Percentiles rank a stretch among this genome's conserved stretches.
Evolutionary conservation across 2,888 invertebrate genomes (phyloP).

Genomic region (Volucella inflata): DNA sequence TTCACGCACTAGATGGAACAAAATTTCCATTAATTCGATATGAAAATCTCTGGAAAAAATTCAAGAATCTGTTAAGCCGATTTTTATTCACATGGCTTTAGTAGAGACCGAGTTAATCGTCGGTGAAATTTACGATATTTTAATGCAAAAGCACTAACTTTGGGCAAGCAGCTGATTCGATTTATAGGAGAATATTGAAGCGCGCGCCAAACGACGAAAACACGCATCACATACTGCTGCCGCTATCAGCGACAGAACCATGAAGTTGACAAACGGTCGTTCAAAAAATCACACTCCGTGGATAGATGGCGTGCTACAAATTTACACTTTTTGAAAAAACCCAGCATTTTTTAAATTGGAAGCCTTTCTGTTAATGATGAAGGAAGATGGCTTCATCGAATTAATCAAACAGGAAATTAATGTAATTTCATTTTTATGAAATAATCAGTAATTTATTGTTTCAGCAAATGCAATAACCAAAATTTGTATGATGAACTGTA

Average conservation of each 20-base stretch:
- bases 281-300: neutral
- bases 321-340: neutral
- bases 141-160: constrained; percentile 74
- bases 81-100: constrained; percentile 48
- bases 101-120: constrained; percentile 46
- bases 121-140: constrained; percentile 70
- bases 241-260: constrained; percentile 57
- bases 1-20: constrained; percentile 44
- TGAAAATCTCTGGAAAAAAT: constrained; percentile 65
- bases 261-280: constrained; percentile 50
- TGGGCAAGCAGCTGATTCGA: constrained; percentile 73
- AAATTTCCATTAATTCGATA: constrained; percentile 55
- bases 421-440: neutral
- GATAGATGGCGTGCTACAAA: constrained; percentile 46
- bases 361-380: neutral
- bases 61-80: constrained; percentile 54
- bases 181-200: constrained; percentile 72
- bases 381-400: neutral
- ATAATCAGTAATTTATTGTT: constrained; percentile 1
- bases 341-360: neutral
- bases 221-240: constrained; percentile 70
- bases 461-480: constrained; percentile 41
- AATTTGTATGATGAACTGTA: neutral
- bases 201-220: constrained; percentile 75
- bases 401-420: neutral